Percentiles rank a stretch among this genome's conserved stretches.
Conservation (phyloP, 1,140 invertebrate species). For the Bacillus rossius region DNA sequence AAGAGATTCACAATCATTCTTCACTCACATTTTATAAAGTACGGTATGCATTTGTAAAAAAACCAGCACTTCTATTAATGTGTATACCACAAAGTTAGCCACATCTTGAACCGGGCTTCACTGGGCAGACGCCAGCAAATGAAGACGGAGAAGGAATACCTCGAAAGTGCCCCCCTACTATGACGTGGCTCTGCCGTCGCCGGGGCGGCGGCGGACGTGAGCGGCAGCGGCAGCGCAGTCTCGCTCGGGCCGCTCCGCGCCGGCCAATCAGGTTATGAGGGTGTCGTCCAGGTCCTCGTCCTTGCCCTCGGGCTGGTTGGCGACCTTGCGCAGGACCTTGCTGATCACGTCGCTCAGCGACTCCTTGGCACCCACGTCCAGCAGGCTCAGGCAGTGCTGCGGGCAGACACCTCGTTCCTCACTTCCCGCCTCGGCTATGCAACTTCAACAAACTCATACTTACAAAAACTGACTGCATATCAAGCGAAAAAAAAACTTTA, state of each 20-base stretch:
- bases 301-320: conserved; percentile 69
- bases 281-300: conserved; percentile 91
- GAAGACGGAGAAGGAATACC: neutral
- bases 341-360: conserved; percentile 83
- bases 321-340: conserved; percentile 70
- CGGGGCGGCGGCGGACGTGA: neutral
- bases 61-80: too few species aligned
- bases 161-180: conserved; percentile 3
- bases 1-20: too few species aligned
- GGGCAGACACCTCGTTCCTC: conserved; percentile 28
- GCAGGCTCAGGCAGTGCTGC: conserved; percentile 63
- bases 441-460: too few species aligned
- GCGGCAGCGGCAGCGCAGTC: neutral
- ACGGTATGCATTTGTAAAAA: too few species aligned
- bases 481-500: too few species aligned
- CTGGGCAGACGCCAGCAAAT: too few species aligned
- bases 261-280: conserved; percentile 64
- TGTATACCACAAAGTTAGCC: too few species aligned
- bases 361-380: conserved; percentile 85
- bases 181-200: neutral
- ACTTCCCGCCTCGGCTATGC: too few species aligned
- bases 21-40: too few species aligned
- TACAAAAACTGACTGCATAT: too few species aligned
- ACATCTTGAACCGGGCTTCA: too few species aligned
- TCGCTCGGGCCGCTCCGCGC: neutral